Conservation (phyloP, 1,140 invertebrate genomes). For the Calephelis virginiensis region DNA sequence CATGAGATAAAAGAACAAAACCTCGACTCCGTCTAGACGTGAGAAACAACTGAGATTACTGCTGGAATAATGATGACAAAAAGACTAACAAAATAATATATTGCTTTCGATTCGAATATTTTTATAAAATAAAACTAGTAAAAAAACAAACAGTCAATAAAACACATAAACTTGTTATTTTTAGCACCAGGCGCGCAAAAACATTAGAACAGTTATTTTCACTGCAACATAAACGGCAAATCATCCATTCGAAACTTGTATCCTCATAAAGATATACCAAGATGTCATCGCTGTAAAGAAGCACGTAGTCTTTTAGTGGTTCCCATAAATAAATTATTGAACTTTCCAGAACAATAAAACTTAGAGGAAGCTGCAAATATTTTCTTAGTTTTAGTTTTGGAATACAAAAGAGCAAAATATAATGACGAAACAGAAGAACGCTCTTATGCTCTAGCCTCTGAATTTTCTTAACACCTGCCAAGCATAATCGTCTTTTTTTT, state of each 20-base stretch:
- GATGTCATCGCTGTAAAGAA: slow-evolving; percentile 40
- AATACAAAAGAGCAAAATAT: no score
- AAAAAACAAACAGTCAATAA: slow-evolving; percentile 35
- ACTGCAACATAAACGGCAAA: slow-evolving; percentile 45
- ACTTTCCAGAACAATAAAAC: slow-evolving; percentile 37
- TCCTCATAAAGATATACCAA: slow-evolving; percentile 40
- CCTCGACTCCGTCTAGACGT: no score
- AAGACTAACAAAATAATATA: no score
- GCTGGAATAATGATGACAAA: no score
- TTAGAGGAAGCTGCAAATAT: slow-evolving; percentile 38
- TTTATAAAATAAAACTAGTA: slow-evolving; percentile 19
- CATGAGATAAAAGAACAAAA: no score
- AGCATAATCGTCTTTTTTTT: no score
- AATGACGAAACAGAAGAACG: no score
- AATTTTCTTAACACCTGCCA: no score
- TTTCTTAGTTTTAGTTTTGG: no score
- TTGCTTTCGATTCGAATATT: no score
- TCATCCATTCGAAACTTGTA: slow-evolving; percentile 34
- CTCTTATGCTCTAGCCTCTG: no score
- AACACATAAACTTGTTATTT: slow-evolving; percentile 37
- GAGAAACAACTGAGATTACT: no score
- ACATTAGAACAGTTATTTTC: slow-evolving; percentile 30
- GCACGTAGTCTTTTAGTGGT: slow-evolving; percentile 38
- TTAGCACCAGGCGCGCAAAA: slow-evolving; percentile 41
- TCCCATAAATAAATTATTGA: slow-evolving; percentile 41